Evolutionary conservation across 2,797 vertebrate species (phyloP), one percentile per base, ranked within the genome.

Genomic region (Coregonus sp.): DNA sequence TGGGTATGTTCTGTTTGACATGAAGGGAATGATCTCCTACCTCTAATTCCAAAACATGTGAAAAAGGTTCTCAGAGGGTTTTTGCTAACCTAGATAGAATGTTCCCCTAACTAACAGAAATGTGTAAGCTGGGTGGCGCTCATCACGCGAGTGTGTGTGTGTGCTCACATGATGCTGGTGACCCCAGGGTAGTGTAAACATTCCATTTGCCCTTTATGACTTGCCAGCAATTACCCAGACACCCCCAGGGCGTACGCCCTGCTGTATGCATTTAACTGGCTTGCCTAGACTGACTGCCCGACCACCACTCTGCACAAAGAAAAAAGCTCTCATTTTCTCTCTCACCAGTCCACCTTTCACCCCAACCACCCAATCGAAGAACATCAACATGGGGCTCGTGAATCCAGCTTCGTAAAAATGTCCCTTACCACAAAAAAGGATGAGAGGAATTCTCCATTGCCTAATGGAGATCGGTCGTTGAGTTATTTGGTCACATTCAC

Each of bases 181-280:
- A 94, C 93, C 93, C 87, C 76, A 35, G 84, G 91, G 91, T 90
- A 90, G 89, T 84, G 89, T 93, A 94, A 94, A 94, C 93, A 93
- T 93, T 93, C 91, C 89, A 91, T 93, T 92, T 92, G 90, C 87
- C 92, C 92, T 94, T 93, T 89, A 90, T 94, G 91, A 92, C 90
- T 93, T 25, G 87, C 84, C 78, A 91, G 91, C 91, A 92, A 95
- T 95, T 94, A 94, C 88, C 90, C 90, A 92, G 80, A 84, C 77
- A 88, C 91, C 92, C 91, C 86, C 70, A 73, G 89, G 93, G 92
- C 87, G 40, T 78, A 81, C 76, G 73, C 76, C 74, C 80, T 77
- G 18, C 75, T 59, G 65, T 47, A 59, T 80, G 82, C 84, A 80
- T 86, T 93, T 91, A 89, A 47, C 91, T 85, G 79, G 87, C 82